Conservation (phyloP, 2,113 vertebrate species). For the Scatophagus argus region DNA sequence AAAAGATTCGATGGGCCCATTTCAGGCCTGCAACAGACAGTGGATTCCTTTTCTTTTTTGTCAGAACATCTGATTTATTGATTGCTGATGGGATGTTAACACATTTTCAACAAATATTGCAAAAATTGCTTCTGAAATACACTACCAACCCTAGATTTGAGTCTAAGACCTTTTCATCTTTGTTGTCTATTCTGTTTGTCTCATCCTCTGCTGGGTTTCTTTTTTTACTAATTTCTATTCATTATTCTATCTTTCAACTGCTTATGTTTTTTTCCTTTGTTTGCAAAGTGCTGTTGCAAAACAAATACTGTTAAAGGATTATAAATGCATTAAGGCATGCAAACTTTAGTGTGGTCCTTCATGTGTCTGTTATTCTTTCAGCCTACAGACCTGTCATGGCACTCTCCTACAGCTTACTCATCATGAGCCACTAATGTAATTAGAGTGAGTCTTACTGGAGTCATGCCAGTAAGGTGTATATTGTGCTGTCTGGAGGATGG, state of each 20-base stretch:
- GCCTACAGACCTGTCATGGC: constrained; percentile 1
- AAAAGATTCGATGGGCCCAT: too few species aligned
- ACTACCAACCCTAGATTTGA: too few species aligned
- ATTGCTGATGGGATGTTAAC: too few species aligned
- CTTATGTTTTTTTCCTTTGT: too few species aligned
- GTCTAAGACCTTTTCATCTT: background rate
- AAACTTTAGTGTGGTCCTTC: background rate
- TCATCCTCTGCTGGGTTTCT: background rate
- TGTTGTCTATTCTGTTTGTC: background rate
- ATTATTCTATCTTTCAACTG: background rate
- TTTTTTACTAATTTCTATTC: background rate
- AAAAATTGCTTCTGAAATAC: too few species aligned
- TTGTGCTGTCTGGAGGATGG: background rate
- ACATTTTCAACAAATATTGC: too few species aligned
- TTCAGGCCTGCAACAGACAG: too few species aligned
- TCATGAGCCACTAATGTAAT: background rate
- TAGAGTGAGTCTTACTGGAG: background rate
- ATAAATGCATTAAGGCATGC: background rate
- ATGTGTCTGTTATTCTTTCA: constrained; percentile 3
- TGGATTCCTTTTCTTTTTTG: too few species aligned
- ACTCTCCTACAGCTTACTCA: background rate
- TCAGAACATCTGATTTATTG: too few species aligned
- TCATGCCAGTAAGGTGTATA: background rate
- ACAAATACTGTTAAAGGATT: background rate
- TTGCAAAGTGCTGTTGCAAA: too few species aligned